phyloP scores from a whole-genome alignment of 2,113 vertebrate genomes.

The Acrocephalus arundinaceus region DNA sequence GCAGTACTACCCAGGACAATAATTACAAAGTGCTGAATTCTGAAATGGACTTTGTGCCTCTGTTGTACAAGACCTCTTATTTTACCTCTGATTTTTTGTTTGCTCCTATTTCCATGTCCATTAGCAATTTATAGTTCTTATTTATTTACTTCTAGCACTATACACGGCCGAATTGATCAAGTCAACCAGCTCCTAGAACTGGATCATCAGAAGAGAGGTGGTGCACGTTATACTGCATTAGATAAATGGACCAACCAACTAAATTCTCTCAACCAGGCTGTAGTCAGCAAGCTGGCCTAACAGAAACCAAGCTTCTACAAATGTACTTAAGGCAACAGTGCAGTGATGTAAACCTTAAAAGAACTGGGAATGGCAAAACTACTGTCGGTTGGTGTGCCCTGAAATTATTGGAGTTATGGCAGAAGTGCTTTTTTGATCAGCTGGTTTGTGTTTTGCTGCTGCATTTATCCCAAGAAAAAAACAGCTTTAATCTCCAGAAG shows the following conservation, averaged over 20 bases:
- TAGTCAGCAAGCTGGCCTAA: constrained; percentile 99
- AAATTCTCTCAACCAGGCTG: constrained; percentile 98
- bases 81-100: not conserved
- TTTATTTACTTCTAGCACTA: constrained; percentile 82
- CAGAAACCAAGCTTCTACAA: constrained; percentile 73
- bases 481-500: constrained; percentile 89
- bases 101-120: not conserved
- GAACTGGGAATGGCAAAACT: constrained; percentile 84
- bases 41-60: not conserved
- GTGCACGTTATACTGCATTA: constrained; percentile 95
- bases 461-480: constrained; percentile 88
- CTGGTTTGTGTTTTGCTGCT: constrained; percentile 88
- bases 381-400: constrained; percentile 82
- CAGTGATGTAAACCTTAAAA: constrained; percentile 80
- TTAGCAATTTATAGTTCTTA: not conserved
- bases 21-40: not conserved
- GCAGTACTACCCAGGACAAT: not conserved
- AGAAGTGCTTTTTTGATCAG: constrained; percentile 86
- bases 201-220: constrained; percentile 98
- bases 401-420: constrained; percentile 84
- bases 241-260: constrained; percentile 99
- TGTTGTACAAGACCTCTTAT: not conserved
- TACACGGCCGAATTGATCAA: constrained; percentile 95
- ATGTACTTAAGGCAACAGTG: constrained; percentile 75
- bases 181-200: constrained; percentile 97